Evolutionary conservation across 37 sponge, comb jelly and placozoan species (phyloP), one percentile per base, ranked within the genome.

Genomic region (Spongilla lacustris): DNA sequence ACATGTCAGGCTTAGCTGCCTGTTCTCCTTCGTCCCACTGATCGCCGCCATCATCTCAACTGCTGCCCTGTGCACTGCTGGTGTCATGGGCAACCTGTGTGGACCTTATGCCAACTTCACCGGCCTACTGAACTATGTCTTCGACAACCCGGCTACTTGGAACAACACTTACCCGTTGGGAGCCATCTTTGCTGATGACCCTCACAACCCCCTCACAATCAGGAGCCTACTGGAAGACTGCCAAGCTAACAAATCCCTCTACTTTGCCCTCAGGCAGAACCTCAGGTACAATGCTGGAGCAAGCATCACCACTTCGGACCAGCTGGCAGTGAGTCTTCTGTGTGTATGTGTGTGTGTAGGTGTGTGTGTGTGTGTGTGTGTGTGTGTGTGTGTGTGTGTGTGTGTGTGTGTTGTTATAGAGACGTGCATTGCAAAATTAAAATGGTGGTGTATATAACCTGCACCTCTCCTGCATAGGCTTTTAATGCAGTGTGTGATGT

Each of bases 101-200:
- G 87, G 87, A 1, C 70, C 58, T 38, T 33, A 86, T 32, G 38
- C 36, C 0, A 86, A 89, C 84, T 89, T 89, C 73, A 81, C 77
- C 4, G 67, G 29, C 23, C 69, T 89, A 1, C 28, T 89, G 76
- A 58, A 76, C 21, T 13, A 88, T 23, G 83, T 92, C 13, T 33
- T 92, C 38, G 93, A 92, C 34, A 75, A 85, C 74, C 35, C 36
- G 29, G 13, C 36, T 1, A 82, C 88, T 0, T 94, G 94, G 94
- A 48, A 50, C 2, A 79, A 67, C 14, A 70, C 28, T 19, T 90
- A 90, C 71, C 89, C 91, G 28, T 79, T 94, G 23, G 91, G 82
- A 9, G 23, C 38, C 21, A 35, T 80, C 33, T 49, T 89, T 28
- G 75, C 83, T 2, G 76, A 58, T 50, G 75, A 84, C 69, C 23